Evolutionary conservation across 1,140 invertebrate genomes (phyloP).

Genomic region (Heliconius hewitsoni): DNA sequence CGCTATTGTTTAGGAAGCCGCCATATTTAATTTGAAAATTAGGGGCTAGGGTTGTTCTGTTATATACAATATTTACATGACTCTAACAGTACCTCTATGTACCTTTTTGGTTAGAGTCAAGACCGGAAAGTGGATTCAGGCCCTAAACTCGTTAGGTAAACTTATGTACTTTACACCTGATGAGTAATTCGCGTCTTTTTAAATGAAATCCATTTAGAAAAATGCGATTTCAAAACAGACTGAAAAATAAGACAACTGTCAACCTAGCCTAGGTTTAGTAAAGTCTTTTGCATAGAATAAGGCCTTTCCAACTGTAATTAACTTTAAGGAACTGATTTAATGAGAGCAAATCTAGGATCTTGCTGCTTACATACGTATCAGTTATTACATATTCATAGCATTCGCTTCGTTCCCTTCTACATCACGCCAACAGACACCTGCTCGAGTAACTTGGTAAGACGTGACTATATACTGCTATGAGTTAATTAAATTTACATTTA

Average conservation of each 20-base stretch:
- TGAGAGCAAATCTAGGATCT: background rate
- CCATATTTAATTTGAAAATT: slow-evolving; percentile 79
- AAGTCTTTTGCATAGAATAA: background rate
- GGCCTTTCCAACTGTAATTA: background rate
- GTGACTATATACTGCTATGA: background rate
- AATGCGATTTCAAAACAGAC: background rate
- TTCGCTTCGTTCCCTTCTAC: background rate
- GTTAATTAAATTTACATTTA: background rate
- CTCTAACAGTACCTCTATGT: slow-evolving; percentile 15
- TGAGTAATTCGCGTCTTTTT: background rate
- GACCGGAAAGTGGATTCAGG: background rate
- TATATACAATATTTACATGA: slow-evolving; percentile 31
- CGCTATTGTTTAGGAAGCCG: slow-evolving; percentile 67
- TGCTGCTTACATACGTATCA: background rate
- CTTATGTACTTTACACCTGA: background rate
- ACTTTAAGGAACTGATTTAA: background rate
- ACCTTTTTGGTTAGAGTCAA: slow-evolving; percentile 31
- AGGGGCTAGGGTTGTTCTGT: slow-evolving; percentile 48
- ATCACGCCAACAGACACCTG: background rate
- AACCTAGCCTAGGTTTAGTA: background rate
- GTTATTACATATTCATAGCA: slow-evolving; percentile 25
- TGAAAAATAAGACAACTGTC: background rate
- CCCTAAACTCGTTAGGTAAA: slow-evolving; percentile 12
- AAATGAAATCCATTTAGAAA: too few species aligned
- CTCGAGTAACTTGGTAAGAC: background rate